Base-by-base conservation (phyloP, 2,113 vertebrate genomes). In the Podarcis raffonei region DNA sequence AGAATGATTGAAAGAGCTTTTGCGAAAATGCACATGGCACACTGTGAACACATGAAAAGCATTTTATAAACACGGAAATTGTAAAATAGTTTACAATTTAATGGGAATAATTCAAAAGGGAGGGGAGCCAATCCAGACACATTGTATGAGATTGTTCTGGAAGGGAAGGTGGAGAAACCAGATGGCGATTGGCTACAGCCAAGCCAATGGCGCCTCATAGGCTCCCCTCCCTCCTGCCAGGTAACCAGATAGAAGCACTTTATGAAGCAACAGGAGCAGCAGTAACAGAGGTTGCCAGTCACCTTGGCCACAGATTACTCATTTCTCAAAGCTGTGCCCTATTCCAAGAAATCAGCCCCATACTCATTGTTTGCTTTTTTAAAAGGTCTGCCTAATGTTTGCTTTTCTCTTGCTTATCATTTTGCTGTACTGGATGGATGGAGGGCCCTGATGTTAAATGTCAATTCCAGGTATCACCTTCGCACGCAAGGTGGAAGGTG, bases 381-480 rank as follows among this genome's bases (percentile, higher is more conserved):
- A 93, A 94, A 92, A 87, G 11, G 16, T 7, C 94, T 95, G 93
- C 89, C 93, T 93, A 92, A 92, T 93, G 92, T 92, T 92, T 92
- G 92, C 94, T 93, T 95, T 92, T 92, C 88, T 87, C 91, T 23
- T 0, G 2, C 93, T 1, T 48, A 87, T 93, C 93, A 93, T 94
- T 94, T 94, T 92, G 91, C 93, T 95, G 92, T 93, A 92, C 94
- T 95, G 93, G 94, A 95, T 94, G 92, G 93, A 92, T 83, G 90
- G 93, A 92, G 89, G 93, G 92, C 69, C 87, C 37, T 62, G 94
- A 92, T 95, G 92, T 93, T 94, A 93, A 93, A 93, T 92, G 93
- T 92, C 91, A 95, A 93, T 93, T 95, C 90, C 95, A 95, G 93
- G 93, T 94, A 95, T 96, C 94, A 96, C 92, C 57, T n/a, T 37